A percentile compares a stretch with the other conserved stretches of the same genome.
These are phyloP conservation scores for Anneissia japonica DNA, from an alignment of 35 echinoderm and acorn worm species.

Conservation along the genomic window DNA sequence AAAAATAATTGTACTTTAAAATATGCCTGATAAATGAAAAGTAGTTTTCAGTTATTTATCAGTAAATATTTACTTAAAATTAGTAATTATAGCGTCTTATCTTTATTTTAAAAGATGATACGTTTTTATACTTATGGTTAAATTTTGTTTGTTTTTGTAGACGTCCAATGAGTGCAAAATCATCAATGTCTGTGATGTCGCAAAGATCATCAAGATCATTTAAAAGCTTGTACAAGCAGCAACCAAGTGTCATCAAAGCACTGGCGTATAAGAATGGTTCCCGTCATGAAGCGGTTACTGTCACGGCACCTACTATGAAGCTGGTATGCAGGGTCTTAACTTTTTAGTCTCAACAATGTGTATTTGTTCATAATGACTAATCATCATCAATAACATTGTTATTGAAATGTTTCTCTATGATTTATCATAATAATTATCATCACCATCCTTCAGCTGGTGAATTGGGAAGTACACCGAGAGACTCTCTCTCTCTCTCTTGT, in stretches of 20 bases:
- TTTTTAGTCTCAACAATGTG: too few species aligned
- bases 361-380: not conserved
- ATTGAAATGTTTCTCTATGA: not conserved
- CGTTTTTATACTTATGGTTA: conserved; percentile 12
- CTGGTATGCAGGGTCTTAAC: conserved; percentile 40
- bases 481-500: too few species aligned
- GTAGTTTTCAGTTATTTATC: not conserved
- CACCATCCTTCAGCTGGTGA: not conserved
- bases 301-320: conserved; percentile 82
- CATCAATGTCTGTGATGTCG: conserved; percentile 42
- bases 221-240: conserved; percentile 60
- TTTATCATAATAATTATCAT: not conserved
- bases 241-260: conserved; percentile 69
- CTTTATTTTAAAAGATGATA: not conserved
- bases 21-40: not conserved
- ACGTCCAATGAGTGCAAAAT: conserved; percentile 76
- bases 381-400: not conserved
- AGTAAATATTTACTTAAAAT: not conserved
- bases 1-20: not conserved
- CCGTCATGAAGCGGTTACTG: conserved; percentile 37
- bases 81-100: not conserved
- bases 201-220: conserved; percentile 14
- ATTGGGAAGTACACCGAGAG: too few species aligned
- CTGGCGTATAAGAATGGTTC: conserved; percentile 73
- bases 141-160: not conserved